Evolutionary conservation across 2,113 vertebrate species (phyloP), one percentile per base, ranked within the genome.

Genomic region (Epinephelus cyanopodus): DNA sequence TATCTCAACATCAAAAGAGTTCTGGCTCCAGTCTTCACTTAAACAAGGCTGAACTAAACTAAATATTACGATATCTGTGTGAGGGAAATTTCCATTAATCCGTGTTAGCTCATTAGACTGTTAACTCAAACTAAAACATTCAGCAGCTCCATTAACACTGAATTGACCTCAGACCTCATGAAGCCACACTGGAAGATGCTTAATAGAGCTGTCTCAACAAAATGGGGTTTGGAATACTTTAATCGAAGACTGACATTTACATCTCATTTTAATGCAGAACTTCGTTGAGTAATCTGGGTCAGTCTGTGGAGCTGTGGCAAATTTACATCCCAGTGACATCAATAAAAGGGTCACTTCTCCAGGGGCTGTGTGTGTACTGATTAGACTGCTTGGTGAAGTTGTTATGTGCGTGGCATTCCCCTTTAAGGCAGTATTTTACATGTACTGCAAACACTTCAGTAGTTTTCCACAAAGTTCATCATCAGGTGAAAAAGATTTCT

Each of bases 401-500:
- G 42, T 45, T 10, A 45, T 10, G 42, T 12, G 42, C 6, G 6
- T 37, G 50, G 23, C 18, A 21, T 62, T 42, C 11, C 33, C 17
- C 9, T 45, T 1, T 5, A 29, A 60, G 50, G 50, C 6, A 39
- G 25, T 7, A 57, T 12, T 6, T 27, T 54, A 6, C 27, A 12
- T 37, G 27, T 21, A 18, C 17, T 54, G 58, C 14, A 39, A 73
- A 0, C 39, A 47, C 48, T 58, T 23, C 19, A 23, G 14, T 47
- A 13, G 1, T 4, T 19, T 7, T 56, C 19, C 4, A 53, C 29
- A 10, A n/a, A 18, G 39, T 58, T 57, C 8, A 67, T 73, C 3
- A 42, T 94, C 80, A 89, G 37, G 73, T 89, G 54, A 95, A 95
- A 76, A 95, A 95, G 1, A 95, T 94, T 63, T 95, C 92, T 61